Conservation (phyloP, 2,888 invertebrate genomes). For the Volucella inflata region DNA sequence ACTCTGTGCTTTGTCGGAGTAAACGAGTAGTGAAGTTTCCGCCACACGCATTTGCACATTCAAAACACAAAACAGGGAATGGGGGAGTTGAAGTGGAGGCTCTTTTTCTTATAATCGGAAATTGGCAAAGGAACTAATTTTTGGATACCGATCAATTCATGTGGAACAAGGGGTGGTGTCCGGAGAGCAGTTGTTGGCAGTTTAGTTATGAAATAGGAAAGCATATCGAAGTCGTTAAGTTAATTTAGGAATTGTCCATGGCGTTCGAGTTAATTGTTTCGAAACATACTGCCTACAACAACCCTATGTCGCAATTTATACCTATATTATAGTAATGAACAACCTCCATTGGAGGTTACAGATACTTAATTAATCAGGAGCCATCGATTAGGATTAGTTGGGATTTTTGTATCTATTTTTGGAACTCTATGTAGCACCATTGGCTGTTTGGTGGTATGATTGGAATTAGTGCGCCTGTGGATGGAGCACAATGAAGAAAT, state of each 20-base stretch:
- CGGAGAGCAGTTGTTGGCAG: neutral
- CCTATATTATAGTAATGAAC: neutral
- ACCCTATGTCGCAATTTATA: neutral
- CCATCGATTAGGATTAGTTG: conserved; percentile 4
- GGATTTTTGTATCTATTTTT: conserved; percentile 21
- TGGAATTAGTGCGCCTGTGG: neutral
- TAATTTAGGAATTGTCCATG: conserved; percentile 23
- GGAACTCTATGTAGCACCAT: neutral
- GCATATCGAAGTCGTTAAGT: conserved; percentile 31
- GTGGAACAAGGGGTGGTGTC: neutral
- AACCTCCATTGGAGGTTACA: conserved; percentile 11
- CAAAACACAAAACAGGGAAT: neutral
- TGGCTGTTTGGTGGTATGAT: no score
- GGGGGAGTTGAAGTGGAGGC: neutral
- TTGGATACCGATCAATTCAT: conserved; percentile 33
- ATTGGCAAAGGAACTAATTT: conserved; percentile 35
- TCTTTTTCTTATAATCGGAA: neutral
- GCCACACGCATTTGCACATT: conserved; percentile 35
- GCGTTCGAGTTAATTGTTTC: conserved; percentile 31
- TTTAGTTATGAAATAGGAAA: conserved; percentile 16
- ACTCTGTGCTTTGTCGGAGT: conserved; percentile 8
- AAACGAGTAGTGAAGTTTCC: conserved; percentile 31
- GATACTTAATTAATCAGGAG: conserved; percentile 7
- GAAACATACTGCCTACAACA: conserved; percentile 19
- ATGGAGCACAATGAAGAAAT: neutral